phyloP scores from a whole-genome alignment of 2,888 invertebrate species.

The Pomacea canaliculata region DNA sequence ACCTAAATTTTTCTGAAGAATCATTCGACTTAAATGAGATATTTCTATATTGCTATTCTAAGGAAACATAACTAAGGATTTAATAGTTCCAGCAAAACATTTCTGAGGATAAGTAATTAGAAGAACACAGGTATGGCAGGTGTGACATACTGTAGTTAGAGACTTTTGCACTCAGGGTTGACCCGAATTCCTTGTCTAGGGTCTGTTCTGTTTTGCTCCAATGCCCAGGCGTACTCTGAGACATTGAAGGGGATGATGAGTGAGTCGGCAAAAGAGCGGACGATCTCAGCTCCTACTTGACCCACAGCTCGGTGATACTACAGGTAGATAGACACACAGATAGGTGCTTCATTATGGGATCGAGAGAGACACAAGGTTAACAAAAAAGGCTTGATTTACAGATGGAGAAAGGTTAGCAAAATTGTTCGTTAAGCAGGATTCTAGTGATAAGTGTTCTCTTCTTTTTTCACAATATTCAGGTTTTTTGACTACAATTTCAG shows the following conservation, averaged over 20 bases:
- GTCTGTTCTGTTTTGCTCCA: slow-evolving; percentile 21
- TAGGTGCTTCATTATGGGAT: not conserved
- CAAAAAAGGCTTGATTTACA: not conserved
- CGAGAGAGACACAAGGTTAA: not conserved
- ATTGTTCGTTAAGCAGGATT: too few relatives aligned
- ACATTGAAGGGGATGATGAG: slow-evolving; percentile 69
- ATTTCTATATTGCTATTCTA: too few relatives aligned
- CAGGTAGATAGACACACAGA: not conserved
- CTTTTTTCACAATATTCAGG: too few relatives aligned
- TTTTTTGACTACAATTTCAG: too few relatives aligned
- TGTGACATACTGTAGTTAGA: not conserved
- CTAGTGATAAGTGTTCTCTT: too few relatives aligned
- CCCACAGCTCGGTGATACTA: slow-evolving; percentile 59
- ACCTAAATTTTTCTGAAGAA: too few relatives aligned
- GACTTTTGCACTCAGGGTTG: slow-evolving; percentile 6
- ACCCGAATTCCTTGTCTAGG: slow-evolving; percentile 23
- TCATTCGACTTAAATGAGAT: too few relatives aligned
- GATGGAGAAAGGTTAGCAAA: too few relatives aligned
- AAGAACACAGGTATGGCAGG: too few relatives aligned
- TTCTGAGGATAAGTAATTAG: too few relatives aligned
- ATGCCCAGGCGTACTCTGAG: slow-evolving; percentile 30
- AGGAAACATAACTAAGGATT: too few relatives aligned
- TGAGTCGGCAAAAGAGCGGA: slow-evolving; percentile 63
- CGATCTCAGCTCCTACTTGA: slow-evolving; percentile 66
- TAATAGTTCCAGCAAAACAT: too few relatives aligned